Conservation (phyloP, 2,113 vertebrate genomes). For the Donacobius atricapilla region DNA sequence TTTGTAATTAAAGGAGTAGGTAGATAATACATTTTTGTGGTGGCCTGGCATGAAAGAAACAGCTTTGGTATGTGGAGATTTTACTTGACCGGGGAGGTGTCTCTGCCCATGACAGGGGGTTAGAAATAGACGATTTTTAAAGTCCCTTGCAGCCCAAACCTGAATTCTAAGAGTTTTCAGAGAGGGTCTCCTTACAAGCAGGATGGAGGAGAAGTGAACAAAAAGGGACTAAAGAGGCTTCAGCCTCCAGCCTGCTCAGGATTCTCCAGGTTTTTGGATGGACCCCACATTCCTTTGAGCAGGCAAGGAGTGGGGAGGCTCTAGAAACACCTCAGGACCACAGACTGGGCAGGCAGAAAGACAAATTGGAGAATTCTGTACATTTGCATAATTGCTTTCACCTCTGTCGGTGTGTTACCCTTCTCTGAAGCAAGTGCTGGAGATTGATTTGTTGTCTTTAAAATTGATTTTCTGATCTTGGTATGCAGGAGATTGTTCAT, state of each 20-base stretch:
- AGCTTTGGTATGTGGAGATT: background rate
- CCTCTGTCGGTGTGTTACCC: background rate
- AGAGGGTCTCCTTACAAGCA: background rate
- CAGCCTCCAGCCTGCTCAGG: background rate
- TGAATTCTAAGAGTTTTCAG: background rate
- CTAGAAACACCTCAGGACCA: background rate
- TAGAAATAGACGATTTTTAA: background rate
- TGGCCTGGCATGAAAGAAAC: background rate
- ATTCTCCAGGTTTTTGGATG: background rate
- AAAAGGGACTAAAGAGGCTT: background rate
- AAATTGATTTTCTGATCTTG: background rate
- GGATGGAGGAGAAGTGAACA: background rate
- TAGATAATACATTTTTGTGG: slow-evolving; percentile 26
- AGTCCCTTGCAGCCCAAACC: background rate
- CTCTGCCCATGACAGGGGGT: background rate
- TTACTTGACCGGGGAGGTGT: background rate
- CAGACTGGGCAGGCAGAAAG: background rate
- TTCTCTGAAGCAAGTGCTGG: background rate
- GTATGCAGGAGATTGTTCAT: background rate
- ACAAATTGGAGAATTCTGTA: background rate
- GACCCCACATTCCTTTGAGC: background rate
- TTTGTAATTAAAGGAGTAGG: slow-evolving; percentile 68
- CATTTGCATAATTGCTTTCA: background rate
- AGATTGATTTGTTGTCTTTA: background rate
- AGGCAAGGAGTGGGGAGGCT: background rate